phyloP scores from a whole-genome alignment of 2,888 invertebrate species.

The Nezara viridula region DNA sequence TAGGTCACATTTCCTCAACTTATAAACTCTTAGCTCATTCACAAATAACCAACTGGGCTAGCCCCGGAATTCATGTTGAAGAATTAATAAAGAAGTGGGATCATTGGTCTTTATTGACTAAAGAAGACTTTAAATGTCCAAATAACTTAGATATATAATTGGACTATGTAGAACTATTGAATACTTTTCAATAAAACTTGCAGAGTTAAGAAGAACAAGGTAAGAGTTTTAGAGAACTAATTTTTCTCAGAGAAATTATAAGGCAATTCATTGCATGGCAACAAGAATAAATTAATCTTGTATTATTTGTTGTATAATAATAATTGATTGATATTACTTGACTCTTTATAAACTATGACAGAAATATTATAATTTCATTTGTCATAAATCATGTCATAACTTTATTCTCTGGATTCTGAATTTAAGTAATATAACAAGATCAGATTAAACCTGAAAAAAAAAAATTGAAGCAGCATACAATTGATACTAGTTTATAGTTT shows the following conservation, averaged over 20 bases:
- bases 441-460: not conserved
- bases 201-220: not conserved
- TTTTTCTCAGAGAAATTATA: not conserved
- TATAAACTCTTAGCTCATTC: constrained; percentile 59
- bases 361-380: not conserved
- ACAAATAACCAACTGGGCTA: constrained; percentile 58
- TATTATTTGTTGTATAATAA: not conserved
- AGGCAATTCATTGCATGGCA: not conserved
- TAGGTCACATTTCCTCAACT: constrained; percentile 55
- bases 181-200: not conserved
- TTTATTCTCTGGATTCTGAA: not conserved
- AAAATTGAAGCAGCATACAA: not conserved
- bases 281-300: not conserved
- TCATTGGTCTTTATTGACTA: not conserved
- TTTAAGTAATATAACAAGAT: not conserved
- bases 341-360: not conserved
- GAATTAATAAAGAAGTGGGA: constrained; percentile 38
- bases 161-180: not conserved
- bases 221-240: not conserved
- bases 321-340: not conserved
- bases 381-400: too few species aligned
- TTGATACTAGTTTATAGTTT: not conserved
- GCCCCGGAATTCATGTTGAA: constrained; percentile 59
- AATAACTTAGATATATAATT: not conserved
- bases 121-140: not conserved